Percentiles rank a stretch among this genome's conserved stretches.
Evolutionary conservation across 2,113 vertebrate genomes (phyloP).

Genomic region (Pachypanchax playfairii): DNA sequence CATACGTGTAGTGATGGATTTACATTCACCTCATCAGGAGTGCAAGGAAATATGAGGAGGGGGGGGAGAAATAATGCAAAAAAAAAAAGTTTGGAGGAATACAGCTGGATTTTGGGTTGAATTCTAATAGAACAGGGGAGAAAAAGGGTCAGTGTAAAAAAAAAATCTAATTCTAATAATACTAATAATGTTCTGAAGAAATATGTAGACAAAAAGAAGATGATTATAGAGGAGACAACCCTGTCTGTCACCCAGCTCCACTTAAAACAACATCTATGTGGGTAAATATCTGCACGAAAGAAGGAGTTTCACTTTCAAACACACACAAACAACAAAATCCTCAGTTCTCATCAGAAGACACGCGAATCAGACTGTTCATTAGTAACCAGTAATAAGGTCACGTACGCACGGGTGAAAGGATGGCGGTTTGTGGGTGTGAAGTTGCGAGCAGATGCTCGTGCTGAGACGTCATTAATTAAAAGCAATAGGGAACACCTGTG

Average conservation of each 20-base stretch:
- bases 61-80: constrained; percentile 50
- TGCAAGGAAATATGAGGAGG: constrained; percentile 46
- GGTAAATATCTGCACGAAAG: constrained; percentile 62
- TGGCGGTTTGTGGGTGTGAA: constrained; percentile 23
- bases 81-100: constrained; percentile 24
- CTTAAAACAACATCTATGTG: constrained; percentile 70
- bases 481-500: constrained; percentile 67
- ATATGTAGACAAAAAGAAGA: constrained; percentile 9
- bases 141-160: constrained; percentile 39
- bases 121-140: constrained; percentile 18
- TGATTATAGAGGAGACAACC: constrained; percentile 61
- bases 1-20: constrained; percentile 52
- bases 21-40: constrained; percentile 58
- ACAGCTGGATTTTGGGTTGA: constrained; percentile 32
- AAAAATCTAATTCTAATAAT: too few relatives aligned
- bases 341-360: constrained; percentile 43
- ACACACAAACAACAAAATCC: constrained; percentile 8
- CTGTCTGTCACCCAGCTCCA: constrained; percentile 60
- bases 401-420: constrained; percentile 21
- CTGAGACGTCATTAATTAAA: constrained; percentile 69
- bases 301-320: constrained; percentile 36
- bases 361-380: constrained; percentile 71
- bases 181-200: constrained; percentile 34
- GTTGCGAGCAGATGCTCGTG: constrained; percentile 35
- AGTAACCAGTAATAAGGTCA: constrained; percentile 67